These are phyloP conservation scores for Hirtodrosophila histrioides DNA, from an alignment of 2,888 invertebrate genomes.

Conservation along the genomic window DNA sequence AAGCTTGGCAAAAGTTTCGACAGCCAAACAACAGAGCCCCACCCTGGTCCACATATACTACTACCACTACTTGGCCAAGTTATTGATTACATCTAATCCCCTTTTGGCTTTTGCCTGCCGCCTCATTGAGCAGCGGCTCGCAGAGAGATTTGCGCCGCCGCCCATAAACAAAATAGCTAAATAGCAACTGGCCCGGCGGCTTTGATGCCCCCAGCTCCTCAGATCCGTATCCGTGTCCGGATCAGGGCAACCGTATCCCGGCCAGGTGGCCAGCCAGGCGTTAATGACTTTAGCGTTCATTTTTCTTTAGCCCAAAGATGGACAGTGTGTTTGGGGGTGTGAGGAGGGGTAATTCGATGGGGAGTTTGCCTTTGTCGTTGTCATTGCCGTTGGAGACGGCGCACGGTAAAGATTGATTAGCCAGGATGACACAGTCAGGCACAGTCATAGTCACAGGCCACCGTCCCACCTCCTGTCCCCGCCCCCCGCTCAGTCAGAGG, in stretches of 20 bases:
- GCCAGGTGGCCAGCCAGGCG: constrained; percentile 71
- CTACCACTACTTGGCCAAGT: constrained; percentile 56
- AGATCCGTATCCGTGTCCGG: constrained; percentile 40
- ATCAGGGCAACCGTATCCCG: constrained; percentile 27
- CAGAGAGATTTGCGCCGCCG: constrained; percentile 64
- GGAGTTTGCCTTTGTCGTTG: constrained; percentile 53
- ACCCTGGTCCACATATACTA: constrained; percentile 17
- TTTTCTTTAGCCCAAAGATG: constrained; percentile 56
- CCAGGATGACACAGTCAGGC: constrained; percentile 64
- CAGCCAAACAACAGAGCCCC: constrained; percentile 61
- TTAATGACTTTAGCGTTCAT: constrained; percentile 78
- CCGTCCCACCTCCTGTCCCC: too few species aligned
- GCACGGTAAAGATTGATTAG: constrained; percentile 70
- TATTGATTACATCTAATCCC: constrained; percentile 80
- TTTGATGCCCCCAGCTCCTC: constrained; percentile 38
- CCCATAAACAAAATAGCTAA: constrained; percentile 73
- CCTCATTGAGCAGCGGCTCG: constrained; percentile 72
- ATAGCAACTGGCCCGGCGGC: constrained; percentile 55
- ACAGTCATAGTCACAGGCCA: constrained; percentile 12
- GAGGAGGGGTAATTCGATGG: too few species aligned
- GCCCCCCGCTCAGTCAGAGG: constrained; percentile 3
- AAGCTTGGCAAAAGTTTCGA: constrained; percentile 65
- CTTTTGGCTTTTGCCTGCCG: constrained; percentile 77
- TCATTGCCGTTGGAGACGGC: constrained; percentile 59
- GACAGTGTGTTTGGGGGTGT: constrained; percentile 16